A percentile compares a stretch with the other conserved stretches of the same genome.
These are phyloP conservation scores for Siniperca chuatsi DNA, from an alignment of 2,113 vertebrate genomes.

Conservation along the genomic window DNA sequence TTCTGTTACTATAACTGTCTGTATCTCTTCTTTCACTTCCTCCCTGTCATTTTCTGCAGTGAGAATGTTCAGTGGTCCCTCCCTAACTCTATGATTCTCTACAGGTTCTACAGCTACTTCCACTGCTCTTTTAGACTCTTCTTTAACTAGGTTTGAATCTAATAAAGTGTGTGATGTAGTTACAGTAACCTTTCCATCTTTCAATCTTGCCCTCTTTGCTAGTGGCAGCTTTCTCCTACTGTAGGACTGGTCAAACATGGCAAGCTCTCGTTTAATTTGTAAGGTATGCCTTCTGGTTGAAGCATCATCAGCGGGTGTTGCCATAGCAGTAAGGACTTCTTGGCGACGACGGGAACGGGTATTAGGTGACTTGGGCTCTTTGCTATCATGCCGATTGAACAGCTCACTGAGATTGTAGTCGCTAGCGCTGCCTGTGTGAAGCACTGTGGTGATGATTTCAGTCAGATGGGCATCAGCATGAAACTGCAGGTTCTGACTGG, in stretches of 20 bases:
- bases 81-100: neutral
- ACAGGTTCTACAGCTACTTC: conserved; percentile 16
- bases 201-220: conserved; percentile 82
- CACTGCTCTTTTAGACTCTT: conserved; percentile 31
- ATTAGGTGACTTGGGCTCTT: conserved; percentile 89
- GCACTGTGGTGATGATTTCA: conserved; percentile 92
- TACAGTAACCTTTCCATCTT: conserved; percentile 65
- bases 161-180: conserved; percentile 52
- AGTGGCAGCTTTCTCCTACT: conserved; percentile 80
- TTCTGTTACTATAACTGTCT: conserved; percentile 41
- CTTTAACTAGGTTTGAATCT: conserved; percentile 48
- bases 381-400: conserved; percentile 88
- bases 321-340: conserved; percentile 87
- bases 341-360: conserved; percentile 91
- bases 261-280: conserved; percentile 92
- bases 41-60: conserved; percentile 8
- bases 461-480: conserved; percentile 87
- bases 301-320: conserved; percentile 86
- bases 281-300: conserved; percentile 87
- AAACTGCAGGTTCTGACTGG: conserved; percentile 81
- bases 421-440: conserved; percentile 87
- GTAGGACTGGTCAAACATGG: conserved; percentile 85
- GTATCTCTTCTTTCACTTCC: conserved; percentile 48
- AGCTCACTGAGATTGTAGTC: conserved; percentile 94
- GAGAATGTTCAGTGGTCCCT: conserved; percentile 4